Evolutionary conservation across 2,888 invertebrate species (phyloP).

Genomic region (Megastigmus dorsalis): DNA sequence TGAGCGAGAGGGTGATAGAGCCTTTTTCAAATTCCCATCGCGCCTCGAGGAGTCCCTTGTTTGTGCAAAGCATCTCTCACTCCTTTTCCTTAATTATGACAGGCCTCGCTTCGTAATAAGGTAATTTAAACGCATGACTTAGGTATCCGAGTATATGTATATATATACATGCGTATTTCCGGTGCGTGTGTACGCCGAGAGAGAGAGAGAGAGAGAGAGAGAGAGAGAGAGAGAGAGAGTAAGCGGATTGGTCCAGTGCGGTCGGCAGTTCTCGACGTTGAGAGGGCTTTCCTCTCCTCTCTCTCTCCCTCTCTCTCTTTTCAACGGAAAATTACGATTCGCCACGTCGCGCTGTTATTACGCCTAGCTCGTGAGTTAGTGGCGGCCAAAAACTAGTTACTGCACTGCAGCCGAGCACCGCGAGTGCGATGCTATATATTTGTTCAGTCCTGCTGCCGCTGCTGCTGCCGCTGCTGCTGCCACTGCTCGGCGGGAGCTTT

Average conservation of each 20-base stretch:
- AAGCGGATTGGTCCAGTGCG: slow-evolving; percentile 22
- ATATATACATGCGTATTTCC: background rate
- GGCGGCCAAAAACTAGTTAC: slow-evolving; percentile 41
- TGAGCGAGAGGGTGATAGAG: too few relatives aligned
- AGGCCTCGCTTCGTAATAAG: slow-evolving; percentile 68
- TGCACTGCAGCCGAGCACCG: too few relatives aligned
- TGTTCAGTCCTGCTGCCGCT: too few relatives aligned
- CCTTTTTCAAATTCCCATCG: slow-evolving; percentile 25
- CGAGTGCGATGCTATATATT: too few relatives aligned
- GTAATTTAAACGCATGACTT: slow-evolving; percentile 74
- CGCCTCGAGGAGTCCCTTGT: background rate
- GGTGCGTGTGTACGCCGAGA: background rate
- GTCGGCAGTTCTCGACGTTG: too few relatives aligned
- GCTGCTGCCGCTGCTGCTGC: too few relatives aligned
- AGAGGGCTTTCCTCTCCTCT: background rate
- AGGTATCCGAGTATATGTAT: slow-evolving; percentile 49
- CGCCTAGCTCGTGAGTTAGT: slow-evolving; percentile 34
- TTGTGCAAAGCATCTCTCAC: background rate
- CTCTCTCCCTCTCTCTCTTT: slow-evolving; percentile 52
- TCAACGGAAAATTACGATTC: slow-evolving; percentile 58
- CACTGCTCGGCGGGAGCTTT: too few relatives aligned
- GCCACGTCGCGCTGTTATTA: slow-evolving; percentile 43
- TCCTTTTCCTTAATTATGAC: slow-evolving; percentile 66
- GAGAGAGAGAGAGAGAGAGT: too few relatives aligned
- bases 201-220: too few relatives aligned